Percentiles rank a stretch among this genome's conserved stretches.
Conservation (phyloP, 2,113 vertebrate species). For the Caloenas nicobarica region DNA sequence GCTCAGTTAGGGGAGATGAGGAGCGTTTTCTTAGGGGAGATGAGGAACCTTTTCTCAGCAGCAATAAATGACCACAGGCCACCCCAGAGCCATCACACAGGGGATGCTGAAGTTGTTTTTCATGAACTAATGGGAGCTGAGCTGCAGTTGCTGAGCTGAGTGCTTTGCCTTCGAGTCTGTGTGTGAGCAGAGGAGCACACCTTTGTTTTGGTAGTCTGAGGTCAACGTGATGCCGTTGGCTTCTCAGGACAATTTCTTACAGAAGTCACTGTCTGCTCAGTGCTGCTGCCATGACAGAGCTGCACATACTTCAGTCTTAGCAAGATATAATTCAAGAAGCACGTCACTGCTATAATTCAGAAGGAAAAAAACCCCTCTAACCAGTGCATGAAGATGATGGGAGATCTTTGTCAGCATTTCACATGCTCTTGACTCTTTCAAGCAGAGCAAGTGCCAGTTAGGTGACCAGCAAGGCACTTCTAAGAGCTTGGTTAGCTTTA, state of each 20-base stretch:
- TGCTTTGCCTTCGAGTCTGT: accelerated
- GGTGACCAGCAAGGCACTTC: background rate
- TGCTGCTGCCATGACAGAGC: accelerated
- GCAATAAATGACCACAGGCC: accelerated
- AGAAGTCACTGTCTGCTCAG: accelerated
- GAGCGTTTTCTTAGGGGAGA: background rate
- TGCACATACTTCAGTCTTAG: accelerated
- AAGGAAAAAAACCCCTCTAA: background rate
- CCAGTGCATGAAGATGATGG: accelerated
- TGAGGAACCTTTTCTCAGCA: background rate
- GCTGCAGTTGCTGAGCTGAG: background rate
- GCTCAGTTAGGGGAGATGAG: accelerated
- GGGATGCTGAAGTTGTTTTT: background rate
- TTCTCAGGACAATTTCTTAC: accelerated
- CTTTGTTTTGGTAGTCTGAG: accelerated
- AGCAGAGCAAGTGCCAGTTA: accelerated
- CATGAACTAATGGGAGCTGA: background rate
- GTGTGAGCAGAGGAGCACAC: background rate
- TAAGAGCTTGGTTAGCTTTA: background rate
- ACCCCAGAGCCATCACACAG: accelerated
- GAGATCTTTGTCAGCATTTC: background rate
- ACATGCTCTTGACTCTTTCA: accelerated
- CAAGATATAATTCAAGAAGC: background rate
- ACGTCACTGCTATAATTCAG: accelerated
- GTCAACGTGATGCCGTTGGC: accelerated